These are phyloP conservation scores for Fopius arisanus DNA, from an alignment of 1,140 invertebrate genomes.

Conservation along the genomic window DNA sequence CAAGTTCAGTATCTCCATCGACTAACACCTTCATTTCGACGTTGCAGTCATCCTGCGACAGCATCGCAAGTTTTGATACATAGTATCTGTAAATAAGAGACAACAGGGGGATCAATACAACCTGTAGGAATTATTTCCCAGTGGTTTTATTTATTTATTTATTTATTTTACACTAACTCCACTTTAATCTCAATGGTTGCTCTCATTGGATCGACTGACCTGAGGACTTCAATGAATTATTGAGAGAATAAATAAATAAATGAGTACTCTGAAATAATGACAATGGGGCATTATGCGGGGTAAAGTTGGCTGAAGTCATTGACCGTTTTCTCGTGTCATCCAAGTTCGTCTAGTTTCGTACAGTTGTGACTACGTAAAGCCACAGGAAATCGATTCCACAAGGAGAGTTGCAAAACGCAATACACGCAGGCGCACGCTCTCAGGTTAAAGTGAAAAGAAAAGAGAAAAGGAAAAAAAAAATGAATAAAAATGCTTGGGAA, in stretches of 20 bases:
- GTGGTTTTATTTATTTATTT: neutral
- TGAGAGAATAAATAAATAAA: no score
- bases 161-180: constrained; percentile 7
- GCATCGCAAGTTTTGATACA: constrained; percentile 52
- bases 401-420: constrained; percentile 1
- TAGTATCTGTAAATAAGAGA: constrained; percentile 63
- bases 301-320: constrained; percentile 20
- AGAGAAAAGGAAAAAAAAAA: neutral
- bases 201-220: no score
- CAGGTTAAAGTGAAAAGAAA: neutral
- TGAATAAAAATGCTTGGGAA: constrained; percentile 5
- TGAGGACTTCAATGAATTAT: no score
- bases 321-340: constrained; percentile 22
- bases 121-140: constrained; percentile 2
- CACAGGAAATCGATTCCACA: constrained; percentile 18
- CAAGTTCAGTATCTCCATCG: constrained; percentile 41
- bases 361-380: neutral
- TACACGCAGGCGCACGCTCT: constrained; percentile 21
- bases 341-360: constrained; percentile 16
- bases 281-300: neutral
- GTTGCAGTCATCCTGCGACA: constrained; percentile 41
- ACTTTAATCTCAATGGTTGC: constrained; percentile 20
- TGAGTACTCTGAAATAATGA: no score
- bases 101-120: constrained; percentile 49
- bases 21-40: constrained; percentile 45